Conservation (phyloP, 2,888 invertebrate species). For the Drosophila demipolita region DNA sequence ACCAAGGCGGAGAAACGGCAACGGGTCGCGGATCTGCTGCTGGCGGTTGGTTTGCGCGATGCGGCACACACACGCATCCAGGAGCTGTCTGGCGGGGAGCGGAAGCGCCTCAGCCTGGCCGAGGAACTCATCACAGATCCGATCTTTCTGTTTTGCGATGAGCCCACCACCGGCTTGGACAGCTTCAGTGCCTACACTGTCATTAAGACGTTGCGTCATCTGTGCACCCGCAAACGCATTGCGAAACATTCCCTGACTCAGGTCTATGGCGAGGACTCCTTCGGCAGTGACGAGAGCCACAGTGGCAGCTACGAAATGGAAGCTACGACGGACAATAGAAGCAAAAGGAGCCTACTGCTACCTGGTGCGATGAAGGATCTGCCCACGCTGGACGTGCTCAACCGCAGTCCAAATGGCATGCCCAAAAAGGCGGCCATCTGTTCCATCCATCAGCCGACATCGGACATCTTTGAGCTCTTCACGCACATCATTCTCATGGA, state of each 20-base stretch:
- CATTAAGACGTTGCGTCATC: constrained; percentile 88
- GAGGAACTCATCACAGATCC: constrained; percentile 96
- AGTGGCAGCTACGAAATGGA: constrained; percentile 77
- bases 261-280: constrained; percentile 79
- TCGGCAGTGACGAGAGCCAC: constrained; percentile 60
- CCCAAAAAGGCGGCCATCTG: constrained; percentile 90
- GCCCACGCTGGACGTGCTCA: constrained; percentile 71
- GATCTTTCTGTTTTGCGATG: constrained; percentile 95
- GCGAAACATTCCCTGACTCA: constrained; percentile 69
- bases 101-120: constrained; percentile 93
- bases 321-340: constrained; percentile 36
- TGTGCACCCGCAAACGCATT: constrained; percentile 85
- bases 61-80: constrained; percentile 90
- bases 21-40: constrained; percentile 80
- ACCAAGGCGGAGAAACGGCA: constrained; percentile 83
- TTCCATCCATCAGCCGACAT: constrained; percentile 96
- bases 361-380: constrained; percentile 62
- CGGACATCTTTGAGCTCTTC: constrained; percentile 93
- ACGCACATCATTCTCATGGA: constrained; percentile 92
- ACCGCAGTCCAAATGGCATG: constrained; percentile 67
- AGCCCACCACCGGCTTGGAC: constrained; percentile 96
- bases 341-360: constrained; percentile 63
- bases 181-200: constrained; percentile 94
- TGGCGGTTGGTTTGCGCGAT: constrained; percentile 90
- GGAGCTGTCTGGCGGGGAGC: constrained; percentile 95